These are phyloP conservation scores for Sander vitreus DNA, from an alignment of 2,113 vertebrate genomes.

Conservation along the genomic window DNA sequence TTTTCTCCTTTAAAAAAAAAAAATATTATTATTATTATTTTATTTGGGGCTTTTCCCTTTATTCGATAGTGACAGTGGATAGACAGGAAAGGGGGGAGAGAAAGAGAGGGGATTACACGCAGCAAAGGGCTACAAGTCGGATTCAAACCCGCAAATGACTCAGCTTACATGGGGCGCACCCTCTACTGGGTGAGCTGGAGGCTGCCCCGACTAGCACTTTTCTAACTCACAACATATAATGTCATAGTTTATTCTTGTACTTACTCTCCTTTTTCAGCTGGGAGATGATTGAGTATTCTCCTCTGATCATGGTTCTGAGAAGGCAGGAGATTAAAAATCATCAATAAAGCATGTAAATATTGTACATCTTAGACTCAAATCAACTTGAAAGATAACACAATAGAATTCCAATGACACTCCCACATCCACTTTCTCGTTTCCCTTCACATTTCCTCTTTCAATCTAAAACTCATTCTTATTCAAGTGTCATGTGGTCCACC, in stretches of 20 bases:
- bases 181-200: no score
- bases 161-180: no score
- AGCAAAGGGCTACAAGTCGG: no score
- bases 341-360: neutral
- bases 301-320: slow-evolving; percentile 94
- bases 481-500: slow-evolving; percentile 76
- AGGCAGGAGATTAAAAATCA: neutral
- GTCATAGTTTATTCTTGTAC: slow-evolving; percentile 29
- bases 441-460: slow-evolving; percentile 16
- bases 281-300: slow-evolving; percentile 94
- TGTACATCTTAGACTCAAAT: neutral
- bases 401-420: neutral
- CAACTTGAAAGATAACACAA: neutral
- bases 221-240: neutral
- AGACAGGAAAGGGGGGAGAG: no score
- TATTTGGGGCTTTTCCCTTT: no score
- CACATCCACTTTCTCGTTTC: neutral
- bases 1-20: no score
- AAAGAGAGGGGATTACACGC: no score
- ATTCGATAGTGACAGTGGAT: no score
- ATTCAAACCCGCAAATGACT: no score
- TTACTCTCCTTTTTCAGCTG: slow-evolving; percentile 93
- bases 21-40: no score
- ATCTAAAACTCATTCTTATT: neutral
- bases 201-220: neutral